Evolutionary conservation across 2,113 vertebrate species (phyloP).

Genomic region (Hippocampus abdominalis): DNA sequence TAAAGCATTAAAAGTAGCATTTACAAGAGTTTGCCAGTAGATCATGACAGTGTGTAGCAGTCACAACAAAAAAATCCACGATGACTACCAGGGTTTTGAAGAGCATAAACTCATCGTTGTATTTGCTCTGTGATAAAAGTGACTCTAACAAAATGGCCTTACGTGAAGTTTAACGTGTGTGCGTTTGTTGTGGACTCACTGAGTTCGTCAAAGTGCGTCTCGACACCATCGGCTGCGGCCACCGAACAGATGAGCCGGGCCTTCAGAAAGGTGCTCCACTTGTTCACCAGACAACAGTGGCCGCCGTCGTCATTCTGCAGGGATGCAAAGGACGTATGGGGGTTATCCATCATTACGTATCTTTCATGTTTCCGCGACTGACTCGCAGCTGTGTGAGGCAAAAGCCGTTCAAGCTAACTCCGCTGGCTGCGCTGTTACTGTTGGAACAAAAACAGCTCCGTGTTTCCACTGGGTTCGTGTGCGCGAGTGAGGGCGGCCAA

Average conservation of each 20-base stretch:
- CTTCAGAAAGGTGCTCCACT: constrained; percentile 98
- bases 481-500: constrained; percentile 56
- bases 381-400: constrained; percentile 35
- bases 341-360: neutral
- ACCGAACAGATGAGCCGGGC: constrained; percentile 95
- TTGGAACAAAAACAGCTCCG: constrained; percentile 52
- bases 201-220: constrained; percentile 96
- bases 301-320: constrained; percentile 91
- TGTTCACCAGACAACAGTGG: constrained; percentile 97
- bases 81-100: too few species aligned
- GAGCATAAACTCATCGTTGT: too few species aligned
- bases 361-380: constrained; percentile 1
- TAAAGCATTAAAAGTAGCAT: too few species aligned
- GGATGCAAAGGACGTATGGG: constrained; percentile 19
- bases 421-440: constrained; percentile 32
- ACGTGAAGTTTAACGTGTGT: neutral
- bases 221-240: constrained; percentile 86
- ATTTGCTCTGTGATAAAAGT: too few species aligned
- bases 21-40: too few species aligned
- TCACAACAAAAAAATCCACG: too few species aligned
- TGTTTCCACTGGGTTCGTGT: constrained; percentile 55
- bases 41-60: too few species aligned
- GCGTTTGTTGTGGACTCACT: constrained; percentile 78
- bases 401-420: constrained; percentile 29
- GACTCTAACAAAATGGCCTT: too few species aligned